Conservation (phyloP, 1,140 invertebrate species). For the Neodiprion fabricii region DNA sequence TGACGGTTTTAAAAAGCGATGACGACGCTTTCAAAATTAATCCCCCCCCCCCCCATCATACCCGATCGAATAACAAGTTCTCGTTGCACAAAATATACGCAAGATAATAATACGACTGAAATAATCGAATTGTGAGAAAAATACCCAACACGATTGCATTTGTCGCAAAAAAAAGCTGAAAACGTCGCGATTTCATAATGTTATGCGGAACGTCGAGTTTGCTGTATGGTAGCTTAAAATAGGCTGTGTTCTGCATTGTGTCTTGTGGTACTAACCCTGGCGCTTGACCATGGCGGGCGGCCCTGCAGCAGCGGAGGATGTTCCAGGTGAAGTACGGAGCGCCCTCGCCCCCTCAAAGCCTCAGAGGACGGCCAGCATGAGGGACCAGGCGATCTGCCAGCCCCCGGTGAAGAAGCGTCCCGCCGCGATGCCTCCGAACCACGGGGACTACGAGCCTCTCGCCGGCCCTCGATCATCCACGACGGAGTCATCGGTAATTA, state of each 20-base stretch:
- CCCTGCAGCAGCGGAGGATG: constrained; percentile 63
- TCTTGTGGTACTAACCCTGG: constrained; percentile 60
- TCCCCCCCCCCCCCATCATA: too few species aligned
- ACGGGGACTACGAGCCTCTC: constrained; percentile 46
- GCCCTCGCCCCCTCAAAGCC: constrained; percentile 79
- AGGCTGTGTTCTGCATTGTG: constrained; percentile 46
- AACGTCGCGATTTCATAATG: background rate
- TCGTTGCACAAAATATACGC: too few species aligned
- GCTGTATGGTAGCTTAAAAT: background rate
- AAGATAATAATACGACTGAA: too few species aligned
- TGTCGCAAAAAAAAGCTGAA: background rate
- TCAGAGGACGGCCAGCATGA: constrained; percentile 81
- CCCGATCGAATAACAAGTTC: too few species aligned
- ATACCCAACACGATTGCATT: background rate
- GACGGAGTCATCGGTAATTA: constrained; percentile 49
- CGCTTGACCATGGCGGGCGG: constrained; percentile 58
- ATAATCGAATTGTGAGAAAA: background rate
- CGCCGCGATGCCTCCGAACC: constrained; percentile 21
- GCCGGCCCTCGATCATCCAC: constrained; percentile 32
- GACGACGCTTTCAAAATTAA: too few species aligned
- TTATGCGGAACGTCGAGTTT: background rate
- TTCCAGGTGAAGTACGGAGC: constrained; percentile 77
- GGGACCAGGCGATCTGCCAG: constrained; percentile 62
- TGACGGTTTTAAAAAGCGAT: too few species aligned
- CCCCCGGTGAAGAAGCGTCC: constrained; percentile 43